These are phyloP conservation scores for Apogon hyalosoma DNA, from an alignment of 2,797 vertebrate species.

Conservation along the genomic window DNA sequence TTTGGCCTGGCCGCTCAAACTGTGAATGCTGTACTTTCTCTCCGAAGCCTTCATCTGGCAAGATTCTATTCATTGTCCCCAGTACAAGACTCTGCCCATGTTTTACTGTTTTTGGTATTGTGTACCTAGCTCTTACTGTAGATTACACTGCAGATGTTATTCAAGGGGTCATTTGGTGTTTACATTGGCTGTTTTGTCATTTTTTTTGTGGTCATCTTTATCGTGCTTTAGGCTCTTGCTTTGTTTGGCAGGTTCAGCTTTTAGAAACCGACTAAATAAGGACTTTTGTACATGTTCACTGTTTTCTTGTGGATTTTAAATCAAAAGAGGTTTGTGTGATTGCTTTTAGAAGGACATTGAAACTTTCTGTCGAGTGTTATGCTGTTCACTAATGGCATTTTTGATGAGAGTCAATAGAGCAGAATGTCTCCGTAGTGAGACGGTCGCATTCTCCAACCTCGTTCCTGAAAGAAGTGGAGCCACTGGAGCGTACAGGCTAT, in stretches of 20 bases:
- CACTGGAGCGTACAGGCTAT: constrained; percentile 5
- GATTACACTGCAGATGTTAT: constrained; percentile 60
- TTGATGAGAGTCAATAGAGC: constrained; percentile 12
- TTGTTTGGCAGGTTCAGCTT: constrained; percentile 41
- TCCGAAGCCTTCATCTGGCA: constrained; percentile 20
- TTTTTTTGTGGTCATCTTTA: constrained; percentile 51
- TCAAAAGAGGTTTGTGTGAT: constrained; percentile 15
- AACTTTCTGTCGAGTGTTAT: constrained; percentile 31
- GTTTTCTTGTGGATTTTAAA: constrained; percentile 16
- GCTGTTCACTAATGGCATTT: constrained; percentile 6
- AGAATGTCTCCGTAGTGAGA: constrained; percentile 13
- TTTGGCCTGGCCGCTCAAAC: constrained; percentile 31
- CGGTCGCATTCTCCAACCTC: background rate
- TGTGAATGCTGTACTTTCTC: constrained; percentile 22
- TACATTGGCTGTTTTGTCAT: constrained; percentile 50
- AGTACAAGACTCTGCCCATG: constrained; percentile 22
- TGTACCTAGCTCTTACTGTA: constrained; percentile 33
- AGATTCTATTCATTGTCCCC: constrained; percentile 21
- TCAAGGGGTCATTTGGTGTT: constrained; percentile 51
- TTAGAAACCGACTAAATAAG: constrained; percentile 32
- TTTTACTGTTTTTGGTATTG: constrained; percentile 36
- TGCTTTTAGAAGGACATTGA: constrained; percentile 11
- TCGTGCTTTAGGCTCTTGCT: constrained; percentile 32
- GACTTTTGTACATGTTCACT: constrained; percentile 7
- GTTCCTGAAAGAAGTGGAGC: background rate